Percentiles rank a stretch among this genome's conserved stretches.
Conservation (phyloP, 2,113 vertebrate species). For the Tympanuchus pallidicinctus region DNA sequence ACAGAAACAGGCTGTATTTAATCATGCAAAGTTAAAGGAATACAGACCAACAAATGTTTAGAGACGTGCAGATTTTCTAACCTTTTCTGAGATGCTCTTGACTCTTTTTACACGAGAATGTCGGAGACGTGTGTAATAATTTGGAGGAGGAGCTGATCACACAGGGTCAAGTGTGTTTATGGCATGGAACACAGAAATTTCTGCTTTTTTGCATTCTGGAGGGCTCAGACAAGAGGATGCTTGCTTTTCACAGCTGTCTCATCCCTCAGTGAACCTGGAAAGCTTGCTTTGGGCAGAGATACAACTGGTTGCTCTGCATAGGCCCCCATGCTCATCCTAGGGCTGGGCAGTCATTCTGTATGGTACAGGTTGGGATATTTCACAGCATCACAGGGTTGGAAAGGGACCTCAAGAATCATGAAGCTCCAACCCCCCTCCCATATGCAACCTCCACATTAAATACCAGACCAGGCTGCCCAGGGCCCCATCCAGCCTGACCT, state of each 20-base stretch:
- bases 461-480: too few species aligned
- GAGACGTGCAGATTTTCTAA: constrained; percentile 8
- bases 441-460: too few species aligned
- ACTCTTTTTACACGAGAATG: constrained; percentile 29
- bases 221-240: constrained; percentile 8
- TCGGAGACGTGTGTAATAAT: neutral
- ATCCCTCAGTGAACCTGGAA: constrained; percentile 8
- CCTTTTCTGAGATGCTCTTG: neutral
- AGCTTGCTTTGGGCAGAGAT: constrained; percentile 12
- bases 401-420: too few species aligned
- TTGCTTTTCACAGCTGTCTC: constrained; percentile 30
- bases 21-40: constrained; percentile 64
- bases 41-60: constrained; percentile 53
- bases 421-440: too few species aligned
- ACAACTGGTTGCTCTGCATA: neutral
- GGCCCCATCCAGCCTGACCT: too few species aligned
- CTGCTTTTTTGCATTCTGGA: constrained; percentile 21
- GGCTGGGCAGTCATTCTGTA: neutral
- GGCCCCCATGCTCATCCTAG: rapidly evolving
- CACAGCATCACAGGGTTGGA: too few species aligned
- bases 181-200: neutral
- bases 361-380: neutral
- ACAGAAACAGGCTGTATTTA: constrained; percentile 68
- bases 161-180: constrained; percentile 48
- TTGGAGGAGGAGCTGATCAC: constrained; percentile 43